Evolutionary conservation across 1,140 invertebrate genomes (phyloP).

Genomic region (Drosophila watanabei): DNA sequence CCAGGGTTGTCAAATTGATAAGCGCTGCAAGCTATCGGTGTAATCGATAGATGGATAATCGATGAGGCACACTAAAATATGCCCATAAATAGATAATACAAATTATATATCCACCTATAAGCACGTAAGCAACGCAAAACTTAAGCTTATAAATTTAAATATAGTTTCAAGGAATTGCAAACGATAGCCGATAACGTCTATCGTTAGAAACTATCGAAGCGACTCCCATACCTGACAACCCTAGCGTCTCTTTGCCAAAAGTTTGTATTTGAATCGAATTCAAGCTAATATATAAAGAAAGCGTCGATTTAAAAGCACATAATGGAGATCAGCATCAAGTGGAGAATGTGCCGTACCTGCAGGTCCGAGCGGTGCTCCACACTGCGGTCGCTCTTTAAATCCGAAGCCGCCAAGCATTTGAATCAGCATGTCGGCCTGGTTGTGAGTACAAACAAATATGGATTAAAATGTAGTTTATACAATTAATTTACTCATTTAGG

Average conservation of each 20-base stretch:
- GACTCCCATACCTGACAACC: conserved; percentile 1
- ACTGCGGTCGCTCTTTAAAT: conserved; percentile 41
- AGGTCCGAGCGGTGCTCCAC: conserved; percentile 23
- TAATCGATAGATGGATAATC: background rate
- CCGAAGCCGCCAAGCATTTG: conserved; percentile 42
- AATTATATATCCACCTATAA: too few species aligned
- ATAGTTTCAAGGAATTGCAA: background rate
- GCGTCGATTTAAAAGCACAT: background rate
- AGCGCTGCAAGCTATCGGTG: conserved; percentile 6
- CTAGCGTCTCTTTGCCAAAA: background rate
- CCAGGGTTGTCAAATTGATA: conserved; percentile 20
- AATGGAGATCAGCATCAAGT: conserved; percentile 78
- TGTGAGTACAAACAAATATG: conserved; percentile 21
- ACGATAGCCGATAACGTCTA: background rate
- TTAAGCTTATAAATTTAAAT: background rate
- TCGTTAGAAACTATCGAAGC: background rate
- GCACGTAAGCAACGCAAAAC: too few species aligned
- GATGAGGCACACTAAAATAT: too few species aligned
- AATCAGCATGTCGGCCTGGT: conserved; percentile 48
- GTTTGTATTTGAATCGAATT: conserved; percentile 9
- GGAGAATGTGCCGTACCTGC: conserved; percentile 75
- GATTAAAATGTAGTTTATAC: background rate
- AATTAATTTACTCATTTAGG: conserved; percentile 30
- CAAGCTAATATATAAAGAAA: background rate
- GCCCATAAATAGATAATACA: too few species aligned